A percentile compares a stretch with the other conserved stretches of the same genome.
phyloP scores from a whole-genome alignment of 2,797 vertebrate genomes.

The Lutjanus argentimaculatus region DNA sequence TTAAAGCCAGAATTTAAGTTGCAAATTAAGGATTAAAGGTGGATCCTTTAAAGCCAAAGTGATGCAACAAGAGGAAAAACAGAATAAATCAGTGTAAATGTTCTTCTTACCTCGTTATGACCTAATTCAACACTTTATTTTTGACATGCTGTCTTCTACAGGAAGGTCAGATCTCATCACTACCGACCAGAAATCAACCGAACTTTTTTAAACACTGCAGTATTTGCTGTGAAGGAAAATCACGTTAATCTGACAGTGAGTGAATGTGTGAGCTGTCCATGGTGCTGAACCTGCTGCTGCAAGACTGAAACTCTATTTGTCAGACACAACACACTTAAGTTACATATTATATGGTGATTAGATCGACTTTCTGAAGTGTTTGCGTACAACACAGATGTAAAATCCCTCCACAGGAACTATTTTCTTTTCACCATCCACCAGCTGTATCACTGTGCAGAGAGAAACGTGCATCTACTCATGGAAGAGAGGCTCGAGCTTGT shows the following conservation, averaged over 20 bases:
- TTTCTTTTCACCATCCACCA: too few relatives aligned
- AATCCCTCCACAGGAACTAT: too few relatives aligned
- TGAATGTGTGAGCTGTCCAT: background rate
- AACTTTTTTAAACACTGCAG: background rate
- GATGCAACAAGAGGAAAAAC: slow-evolving; percentile 8
- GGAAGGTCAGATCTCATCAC: background rate
- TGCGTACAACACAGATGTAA: too few relatives aligned
- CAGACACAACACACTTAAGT: background rate
- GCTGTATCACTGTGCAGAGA: too few relatives aligned
- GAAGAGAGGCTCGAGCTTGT: too few relatives aligned
- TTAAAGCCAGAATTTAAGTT: too few relatives aligned
- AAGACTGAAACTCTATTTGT: too few relatives aligned
- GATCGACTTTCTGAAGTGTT: too few relatives aligned
- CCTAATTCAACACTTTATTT: background rate
- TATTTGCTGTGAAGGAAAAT: background rate
- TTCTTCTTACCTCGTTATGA: background rate
- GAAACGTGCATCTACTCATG: too few relatives aligned
- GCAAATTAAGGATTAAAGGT: too few relatives aligned
- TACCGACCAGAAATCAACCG: background rate
- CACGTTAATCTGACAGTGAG: too few relatives aligned
- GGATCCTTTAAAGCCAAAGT: background rate
- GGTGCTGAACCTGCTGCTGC: slow-evolving; percentile 5
- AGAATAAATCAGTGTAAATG: background rate
- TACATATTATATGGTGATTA: background rate
- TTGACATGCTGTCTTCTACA: too few relatives aligned